Conservation (phyloP, 2,888 invertebrate genomes). For the Dermolepida albohirtum region DNA sequence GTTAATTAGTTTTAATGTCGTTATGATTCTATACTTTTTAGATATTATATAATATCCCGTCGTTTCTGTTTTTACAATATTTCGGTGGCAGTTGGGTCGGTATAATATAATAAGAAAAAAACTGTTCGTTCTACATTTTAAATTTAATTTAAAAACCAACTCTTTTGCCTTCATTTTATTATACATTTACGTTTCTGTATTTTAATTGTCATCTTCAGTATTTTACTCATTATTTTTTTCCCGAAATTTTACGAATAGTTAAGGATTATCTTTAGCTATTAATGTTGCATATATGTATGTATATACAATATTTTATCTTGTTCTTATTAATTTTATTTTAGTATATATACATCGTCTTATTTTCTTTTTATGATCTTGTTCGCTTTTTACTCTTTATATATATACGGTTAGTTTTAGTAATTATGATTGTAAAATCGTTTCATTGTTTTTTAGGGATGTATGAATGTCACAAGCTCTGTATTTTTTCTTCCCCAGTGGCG, state of each 20-base stretch:
- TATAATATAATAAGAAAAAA: no score
- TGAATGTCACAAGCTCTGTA: constrained; percentile 16
- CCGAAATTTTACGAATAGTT: no score
- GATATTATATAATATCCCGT: neutral
- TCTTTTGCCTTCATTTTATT: no score
- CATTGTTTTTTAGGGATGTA: no score
- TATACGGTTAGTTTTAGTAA: constrained; percentile 17
- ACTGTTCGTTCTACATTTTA: no score
- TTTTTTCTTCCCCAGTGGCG: neutral
- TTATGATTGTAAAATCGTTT: constrained; percentile 33
- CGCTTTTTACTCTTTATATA: constrained; percentile 1
- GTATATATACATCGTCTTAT: constrained; percentile 26
- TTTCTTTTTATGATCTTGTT: neutral
- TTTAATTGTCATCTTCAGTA: no score
- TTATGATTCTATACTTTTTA: constrained; percentile 16
- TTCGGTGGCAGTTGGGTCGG: no score
- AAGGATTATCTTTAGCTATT: no score
- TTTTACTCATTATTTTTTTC: no score
- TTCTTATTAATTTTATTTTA: no score
- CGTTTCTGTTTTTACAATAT: neutral
- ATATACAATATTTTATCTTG: constrained; percentile 16
- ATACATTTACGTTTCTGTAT: no score
- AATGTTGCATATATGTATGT: neutral
- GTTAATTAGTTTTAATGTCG: neutral
- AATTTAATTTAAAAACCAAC: no score